These are phyloP conservation scores for Drosophila prostipennis DNA, from an alignment of 2,888 invertebrate genomes.

Conservation along the genomic window DNA sequence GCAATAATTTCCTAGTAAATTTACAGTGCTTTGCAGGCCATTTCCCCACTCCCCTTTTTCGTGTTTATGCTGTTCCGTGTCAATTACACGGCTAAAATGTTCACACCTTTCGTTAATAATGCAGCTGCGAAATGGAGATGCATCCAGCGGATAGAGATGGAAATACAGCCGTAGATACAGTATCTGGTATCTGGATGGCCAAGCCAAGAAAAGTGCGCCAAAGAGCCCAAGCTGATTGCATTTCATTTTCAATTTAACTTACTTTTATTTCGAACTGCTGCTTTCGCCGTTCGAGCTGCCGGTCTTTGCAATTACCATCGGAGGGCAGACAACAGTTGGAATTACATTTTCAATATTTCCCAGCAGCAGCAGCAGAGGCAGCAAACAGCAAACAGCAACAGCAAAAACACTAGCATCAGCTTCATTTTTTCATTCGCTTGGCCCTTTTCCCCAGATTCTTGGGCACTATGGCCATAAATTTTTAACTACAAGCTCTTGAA, in stretches of 20 bases:
- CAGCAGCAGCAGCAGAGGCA: constrained; percentile 12
- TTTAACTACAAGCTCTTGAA: constrained; percentile 78
- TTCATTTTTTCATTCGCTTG: constrained; percentile 58
- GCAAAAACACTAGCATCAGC: constrained; percentile 35
- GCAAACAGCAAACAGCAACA: constrained; percentile 1
- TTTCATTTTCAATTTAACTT: constrained; percentile 74
- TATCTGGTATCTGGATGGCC: constrained; percentile 40
- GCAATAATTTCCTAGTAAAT: too few species aligned
- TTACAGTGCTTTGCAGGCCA: too few species aligned
- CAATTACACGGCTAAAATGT: constrained; percentile 39
- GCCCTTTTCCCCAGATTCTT: constrained; percentile 58
- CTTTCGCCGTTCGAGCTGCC: constrained; percentile 34
- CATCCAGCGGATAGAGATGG: constrained; percentile 13
- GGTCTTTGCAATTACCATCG: constrained; percentile 60
- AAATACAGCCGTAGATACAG: constrained; percentile 2
- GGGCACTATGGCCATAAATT: constrained; percentile 71
- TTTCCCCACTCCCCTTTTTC: too few species aligned
- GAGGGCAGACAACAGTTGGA: constrained; percentile 48
- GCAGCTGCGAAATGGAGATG: constrained; percentile 57
- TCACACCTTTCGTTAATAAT: constrained; percentile 66
- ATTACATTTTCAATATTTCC: constrained; percentile 77
- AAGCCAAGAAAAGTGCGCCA: constrained; percentile 45
- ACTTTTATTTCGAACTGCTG: constrained; percentile 62
- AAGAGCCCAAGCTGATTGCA: constrained; percentile 65
- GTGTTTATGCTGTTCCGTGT: constrained; percentile 4